phyloP scores from a whole-genome alignment of 2,888 invertebrate species.

The Plagodis pulveraria region DNA sequence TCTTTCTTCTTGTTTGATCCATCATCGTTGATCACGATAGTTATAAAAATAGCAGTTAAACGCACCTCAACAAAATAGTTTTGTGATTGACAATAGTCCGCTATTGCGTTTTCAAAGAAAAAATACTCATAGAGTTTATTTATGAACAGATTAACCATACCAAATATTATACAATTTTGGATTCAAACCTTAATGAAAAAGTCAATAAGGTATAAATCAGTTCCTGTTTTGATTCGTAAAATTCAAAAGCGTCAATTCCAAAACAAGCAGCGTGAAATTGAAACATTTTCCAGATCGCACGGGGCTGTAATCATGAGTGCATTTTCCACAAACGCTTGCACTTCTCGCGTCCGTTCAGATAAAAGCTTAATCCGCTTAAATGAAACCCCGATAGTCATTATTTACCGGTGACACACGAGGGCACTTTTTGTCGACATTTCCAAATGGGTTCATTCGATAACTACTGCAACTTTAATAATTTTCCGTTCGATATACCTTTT shows the following conservation, averaged over 20 bases:
- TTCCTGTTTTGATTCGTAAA: too few relatives aligned
- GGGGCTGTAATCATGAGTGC: slow-evolving; percentile 9
- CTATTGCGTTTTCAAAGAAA: too few relatives aligned
- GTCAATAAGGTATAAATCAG: too few relatives aligned
- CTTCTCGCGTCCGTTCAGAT: slow-evolving; percentile 9
- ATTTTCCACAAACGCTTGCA: slow-evolving; percentile 15
- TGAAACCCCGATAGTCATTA: slow-evolving; percentile 18
- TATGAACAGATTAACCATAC: too few relatives aligned
- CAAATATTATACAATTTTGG: too few relatives aligned
- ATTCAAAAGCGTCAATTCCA: background rate
- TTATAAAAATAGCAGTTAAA: too few relatives aligned
- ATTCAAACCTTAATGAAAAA: too few relatives aligned
- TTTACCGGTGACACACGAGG: slow-evolving; percentile 10
- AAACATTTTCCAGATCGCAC: slow-evolving; percentile 8
- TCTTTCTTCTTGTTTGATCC: too few relatives aligned
- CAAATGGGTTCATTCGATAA: background rate
- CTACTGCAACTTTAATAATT: background rate
- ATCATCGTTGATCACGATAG: too few relatives aligned
- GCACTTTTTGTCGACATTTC: background rate
- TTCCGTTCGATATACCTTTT: slow-evolving; percentile 9
- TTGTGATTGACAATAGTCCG: too few relatives aligned
- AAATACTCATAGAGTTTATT: too few relatives aligned
- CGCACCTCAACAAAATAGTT: too few relatives aligned
- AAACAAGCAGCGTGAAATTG: background rate
- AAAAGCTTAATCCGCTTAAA: slow-evolving; percentile 25